Conservation (phyloP, 2,797 vertebrate genomes). For the Vespertilio murinus region DNA sequence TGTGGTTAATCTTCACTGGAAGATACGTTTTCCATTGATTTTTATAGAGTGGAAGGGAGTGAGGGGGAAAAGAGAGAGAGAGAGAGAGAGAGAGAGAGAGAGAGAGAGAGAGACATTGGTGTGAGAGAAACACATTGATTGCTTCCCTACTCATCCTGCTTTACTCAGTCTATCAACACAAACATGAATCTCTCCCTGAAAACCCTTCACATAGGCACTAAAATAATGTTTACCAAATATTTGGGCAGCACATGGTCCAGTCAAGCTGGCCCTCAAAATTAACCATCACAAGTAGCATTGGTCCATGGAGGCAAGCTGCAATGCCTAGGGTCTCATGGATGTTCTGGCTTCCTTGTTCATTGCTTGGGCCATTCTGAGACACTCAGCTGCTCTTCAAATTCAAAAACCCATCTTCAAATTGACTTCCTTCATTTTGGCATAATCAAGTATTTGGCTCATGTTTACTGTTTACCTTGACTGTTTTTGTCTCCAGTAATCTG, state of each 20-base stretch:
- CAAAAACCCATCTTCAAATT: background rate
- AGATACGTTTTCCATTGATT: no score
- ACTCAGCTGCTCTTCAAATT: background rate
- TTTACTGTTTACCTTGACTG: background rate
- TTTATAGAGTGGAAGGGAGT: no score
- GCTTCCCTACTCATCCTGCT: background rate
- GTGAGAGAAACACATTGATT: no score
- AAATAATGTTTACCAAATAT: background rate
- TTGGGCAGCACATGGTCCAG: background rate
- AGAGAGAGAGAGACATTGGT: no score
- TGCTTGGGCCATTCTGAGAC: background rate
- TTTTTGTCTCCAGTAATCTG: background rate
- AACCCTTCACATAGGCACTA: background rate
- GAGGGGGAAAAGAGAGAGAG: no score
- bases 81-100: no score
- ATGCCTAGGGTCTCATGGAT: background rate
- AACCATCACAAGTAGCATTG: background rate
- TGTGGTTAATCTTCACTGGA: no score
- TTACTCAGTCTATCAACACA: background rate
- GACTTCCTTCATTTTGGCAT: background rate
- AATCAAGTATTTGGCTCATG: background rate
- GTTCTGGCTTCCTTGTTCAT: background rate
- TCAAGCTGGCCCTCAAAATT: background rate
- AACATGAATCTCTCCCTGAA: background rate
- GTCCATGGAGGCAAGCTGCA: background rate